A percentile compares a stretch with the other conserved stretches of the same genome.
Conservation (phyloP, 2,113 vertebrate genomes). For the Clarias magur region DNA sequence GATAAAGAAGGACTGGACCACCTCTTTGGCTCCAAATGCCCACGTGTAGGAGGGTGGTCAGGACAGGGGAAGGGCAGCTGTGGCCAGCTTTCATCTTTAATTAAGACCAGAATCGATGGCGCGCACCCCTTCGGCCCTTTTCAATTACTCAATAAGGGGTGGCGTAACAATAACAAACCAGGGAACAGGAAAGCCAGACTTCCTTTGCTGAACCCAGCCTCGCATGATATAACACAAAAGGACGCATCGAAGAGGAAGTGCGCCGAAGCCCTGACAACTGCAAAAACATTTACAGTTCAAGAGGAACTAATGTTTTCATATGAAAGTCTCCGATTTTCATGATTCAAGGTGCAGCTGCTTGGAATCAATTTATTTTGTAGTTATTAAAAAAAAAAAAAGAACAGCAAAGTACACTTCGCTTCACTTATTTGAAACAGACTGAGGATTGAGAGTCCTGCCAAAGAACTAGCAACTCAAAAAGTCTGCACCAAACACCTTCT, state of each 20-base stretch:
- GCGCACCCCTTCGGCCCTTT: constrained; percentile 22
- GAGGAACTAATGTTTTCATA: neutral
- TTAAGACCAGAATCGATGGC: constrained; percentile 34
- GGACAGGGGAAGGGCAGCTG: constrained; percentile 28
- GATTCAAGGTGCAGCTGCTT: neutral
- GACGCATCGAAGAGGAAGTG: constrained; percentile 45
- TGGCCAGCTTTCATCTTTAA: constrained; percentile 32
- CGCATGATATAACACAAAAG: constrained; percentile 10
- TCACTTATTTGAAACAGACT: neutral
- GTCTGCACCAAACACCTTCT: neutral
- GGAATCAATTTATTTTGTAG: neutral
- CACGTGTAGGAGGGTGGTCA: constrained; percentile 23
- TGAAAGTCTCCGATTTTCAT: neutral
- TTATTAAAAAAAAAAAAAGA: neutral
- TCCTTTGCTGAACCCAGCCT: constrained; percentile 44
- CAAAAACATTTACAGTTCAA: constrained; percentile 13
- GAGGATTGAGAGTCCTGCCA: too few relatives aligned
- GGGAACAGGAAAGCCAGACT: constrained; percentile 46
- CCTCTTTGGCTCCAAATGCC: constrained; percentile 13
- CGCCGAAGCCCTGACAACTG: constrained; percentile 21
- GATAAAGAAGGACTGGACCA: constrained; percentile 17
- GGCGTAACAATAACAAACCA: constrained; percentile 44
- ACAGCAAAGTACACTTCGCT: neutral
- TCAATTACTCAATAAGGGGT: constrained; percentile 23
- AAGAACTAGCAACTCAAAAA: neutral